Base-by-base conservation (phyloP, 1,140 invertebrate genomes). In the Ylistrum balloti region DNA sequence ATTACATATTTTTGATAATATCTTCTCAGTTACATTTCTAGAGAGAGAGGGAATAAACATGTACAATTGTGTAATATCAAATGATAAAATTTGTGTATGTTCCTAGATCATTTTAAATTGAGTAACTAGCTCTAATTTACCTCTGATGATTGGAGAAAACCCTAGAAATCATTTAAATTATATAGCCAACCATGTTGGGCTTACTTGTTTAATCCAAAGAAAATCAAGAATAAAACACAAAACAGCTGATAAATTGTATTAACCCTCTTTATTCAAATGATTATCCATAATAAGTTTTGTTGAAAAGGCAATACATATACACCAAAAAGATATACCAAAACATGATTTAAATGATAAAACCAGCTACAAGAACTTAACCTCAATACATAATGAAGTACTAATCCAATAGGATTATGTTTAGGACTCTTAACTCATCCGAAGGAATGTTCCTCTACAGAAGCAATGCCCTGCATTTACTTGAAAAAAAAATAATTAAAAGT, bases 281-380 rank as follows among this genome's bases (percentile, higher is more conserved):
- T 74, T 2, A n/a, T 28, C n/a, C 22, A 74, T 74, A 28, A 74
- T 74, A 17, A 74, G n/a, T 74, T 56, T 28, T 74, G 17, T 74
- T 28, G 22, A 74, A 74, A n/a, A 74, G 56, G 56, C 56, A 74
- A 28, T 74, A n/a, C n/a, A n/a, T n/a, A 74, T 74, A 74, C 56
- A 74, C 56, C 56, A 74, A 74, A 74, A 74, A 74, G n/a, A 74
- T 74, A 45, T 45, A 74, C 56, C 56, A 74, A 74, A 74, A 74
- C 56, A 28, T 74, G 45, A 56, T 38, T 7, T 38, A 7, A 38
- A 45, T 17, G 41, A 13, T 74, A n/a, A 74, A 28, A 28, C 22
- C 28, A n/a, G 56, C 28, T 74, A n/a, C 56, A 22, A 74, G 56
- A 74, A 74, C 56, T 5, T 74, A 74, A n/a, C 35, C 5, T 74